Evolutionary conservation across 2,888 invertebrate species (phyloP), one percentile per base, ranked within the genome.

Genomic region (Hemithea aestivaria): DNA sequence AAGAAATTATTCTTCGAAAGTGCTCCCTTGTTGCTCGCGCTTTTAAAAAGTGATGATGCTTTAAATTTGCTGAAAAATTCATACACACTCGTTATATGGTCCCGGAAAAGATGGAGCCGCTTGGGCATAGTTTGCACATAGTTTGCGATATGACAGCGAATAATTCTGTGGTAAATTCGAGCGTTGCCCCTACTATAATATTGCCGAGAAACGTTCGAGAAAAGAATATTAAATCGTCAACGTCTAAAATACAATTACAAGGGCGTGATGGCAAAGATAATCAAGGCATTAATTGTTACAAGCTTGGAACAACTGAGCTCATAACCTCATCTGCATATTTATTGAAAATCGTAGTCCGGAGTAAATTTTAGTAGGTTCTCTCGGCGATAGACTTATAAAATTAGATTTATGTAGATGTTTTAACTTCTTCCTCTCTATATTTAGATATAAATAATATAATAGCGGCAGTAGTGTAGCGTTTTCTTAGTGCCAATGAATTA

Each of bases 251-350:
- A 56, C 56, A 63, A 66, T 66, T 58, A 62, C 51, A 58, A 56
- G 49, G 56, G 53, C 53, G 48, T 52, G 55, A 65, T 57, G 54
- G 56, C 56, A 45, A 48, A 59, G 58, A 62, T 67, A 60, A 66
- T 65, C 57, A 62, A 63, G 56, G 49, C 62, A 58, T 62, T 63
- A 60, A 58, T 55, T 54, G 55, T 58, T 53, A 58, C 62, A 64
- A 62, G 61, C 59, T 53, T 67, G 50, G 59, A 66, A 64, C 61
- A 64, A 66, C 65, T 60, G 48, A 66, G 60, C 64, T 71, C 62
- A 58, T 67, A 68, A 73, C 62, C 62, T 62, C 56, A 72, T 75
- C 66, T 71, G 56, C 71, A 75, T 74, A 70, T 69, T 71, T 74
- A 75, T 73, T 66, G 65, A 69, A 74, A 66, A 67, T 66, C 63